phyloP scores from a whole-genome alignment of 2,888 invertebrate species.

The Entomobrya multifasciata region DNA sequence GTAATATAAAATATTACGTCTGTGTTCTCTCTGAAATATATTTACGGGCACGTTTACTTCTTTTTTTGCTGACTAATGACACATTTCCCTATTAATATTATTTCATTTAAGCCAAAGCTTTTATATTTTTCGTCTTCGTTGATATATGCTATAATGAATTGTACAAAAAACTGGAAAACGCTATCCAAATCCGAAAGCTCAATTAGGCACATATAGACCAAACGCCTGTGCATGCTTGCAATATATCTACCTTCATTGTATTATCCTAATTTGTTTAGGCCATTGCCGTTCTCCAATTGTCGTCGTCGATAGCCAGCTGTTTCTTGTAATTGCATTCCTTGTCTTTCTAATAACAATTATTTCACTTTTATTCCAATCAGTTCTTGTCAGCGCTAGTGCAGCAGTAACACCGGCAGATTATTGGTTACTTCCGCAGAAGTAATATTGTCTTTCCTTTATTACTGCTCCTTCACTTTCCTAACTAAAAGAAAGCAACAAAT shows the following conservation, averaged over 20 bases:
- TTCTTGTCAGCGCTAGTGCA: not conserved
- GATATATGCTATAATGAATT: not conserved
- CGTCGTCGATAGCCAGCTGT: conserved; percentile 50
- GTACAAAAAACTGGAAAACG: not conserved
- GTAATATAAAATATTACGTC: too few species aligned
- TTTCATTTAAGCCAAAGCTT: not conserved
- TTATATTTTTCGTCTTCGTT: conserved; percentile 4
- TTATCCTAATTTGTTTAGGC: not conserved
- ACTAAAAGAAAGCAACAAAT: conserved; percentile 32
- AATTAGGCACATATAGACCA: not conserved
- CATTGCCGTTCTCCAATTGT: conserved; percentile 11
- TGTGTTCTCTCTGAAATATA: too few species aligned
- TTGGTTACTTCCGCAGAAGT: not conserved
- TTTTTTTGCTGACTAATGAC: conserved; percentile 33
- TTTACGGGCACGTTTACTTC: too few species aligned
- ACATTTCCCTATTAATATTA: conserved; percentile 17
- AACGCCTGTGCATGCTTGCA: not conserved
- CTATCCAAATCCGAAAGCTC: not conserved
- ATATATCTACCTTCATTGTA: not conserved
- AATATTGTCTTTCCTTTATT: not conserved
- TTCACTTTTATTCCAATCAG: conserved; percentile 19
- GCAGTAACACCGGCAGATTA: conserved; percentile 8
- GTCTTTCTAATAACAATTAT: conserved; percentile 37
- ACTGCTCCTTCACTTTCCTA: not conserved
- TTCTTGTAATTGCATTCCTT: conserved; percentile 54